Evolutionary conservation across 2,113 vertebrate genomes (phyloP).

Genomic region (Chunga burmeisteri): DNA sequence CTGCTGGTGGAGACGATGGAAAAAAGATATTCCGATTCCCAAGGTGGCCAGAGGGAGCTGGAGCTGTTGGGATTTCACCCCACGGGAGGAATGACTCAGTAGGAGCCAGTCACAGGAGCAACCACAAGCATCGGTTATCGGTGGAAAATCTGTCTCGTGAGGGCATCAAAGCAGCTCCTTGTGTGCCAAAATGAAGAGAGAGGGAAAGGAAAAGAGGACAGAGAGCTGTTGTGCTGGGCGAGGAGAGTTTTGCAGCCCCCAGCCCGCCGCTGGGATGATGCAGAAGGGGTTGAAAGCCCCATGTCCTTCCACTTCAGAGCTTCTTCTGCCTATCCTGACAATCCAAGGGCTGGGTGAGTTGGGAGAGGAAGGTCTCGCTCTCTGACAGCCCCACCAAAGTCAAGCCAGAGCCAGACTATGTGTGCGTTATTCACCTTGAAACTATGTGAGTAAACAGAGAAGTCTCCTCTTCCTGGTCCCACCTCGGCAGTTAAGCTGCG

Average conservation of each 20-base stretch:
- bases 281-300: not conserved
- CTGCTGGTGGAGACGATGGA: not conserved
- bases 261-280: not conserved
- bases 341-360: not conserved
- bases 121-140: not conserved
- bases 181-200: not conserved
- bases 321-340: not conserved
- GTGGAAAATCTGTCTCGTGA: not conserved
- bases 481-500: not conserved
- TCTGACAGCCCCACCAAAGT: not conserved
- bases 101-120: not conserved
- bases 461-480: conserved; percentile 7
- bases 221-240: not conserved
- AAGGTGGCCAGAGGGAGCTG: not conserved
- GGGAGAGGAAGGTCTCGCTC: not conserved
- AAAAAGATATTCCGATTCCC: not conserved
- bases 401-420: not conserved
- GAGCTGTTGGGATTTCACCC: not conserved
- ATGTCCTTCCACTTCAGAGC: not conserved
- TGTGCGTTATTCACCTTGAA: not conserved
- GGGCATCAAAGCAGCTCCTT: not conserved
- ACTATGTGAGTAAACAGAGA: conserved; percentile 27
- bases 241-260: not conserved
- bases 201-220: not conserved
- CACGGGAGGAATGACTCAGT: not conserved